Base-by-base conservation (phyloP, 2,797 vertebrate species). In the Rallus crepitans region DNA sequence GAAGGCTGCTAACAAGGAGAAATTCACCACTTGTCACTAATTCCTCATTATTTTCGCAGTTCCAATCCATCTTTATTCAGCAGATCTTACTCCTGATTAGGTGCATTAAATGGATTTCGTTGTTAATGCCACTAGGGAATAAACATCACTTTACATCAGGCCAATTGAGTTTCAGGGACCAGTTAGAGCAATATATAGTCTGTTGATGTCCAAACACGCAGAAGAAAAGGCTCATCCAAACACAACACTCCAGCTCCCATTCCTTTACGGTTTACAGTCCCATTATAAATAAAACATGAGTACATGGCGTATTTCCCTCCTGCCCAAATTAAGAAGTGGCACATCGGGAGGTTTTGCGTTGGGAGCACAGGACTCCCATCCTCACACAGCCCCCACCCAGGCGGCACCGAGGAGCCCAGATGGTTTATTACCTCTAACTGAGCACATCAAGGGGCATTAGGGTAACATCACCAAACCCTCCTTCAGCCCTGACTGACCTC, bases 361-460 rank as follows among this genome's bases (percentile, higher is more conserved):
- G 27, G 65, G 37, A 87, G 10, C 17, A 2, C 18, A 3, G 33
- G 27, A 53, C 57, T 40, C 9, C 80, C 55, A 19, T 21, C n/a
- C 63, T 14, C 11, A 31, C 21, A 1, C 14, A 25, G 25, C 8
- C 14, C 28, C n/a, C 0, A 27, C 3, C 21, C 3, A 0, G 16
- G 53, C 68, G 42, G 65, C 65, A 37, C 70, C 68, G 39, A 35
- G 18, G 0, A 7, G 20, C 8, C 8, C 24, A 35, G 15, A 12
- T 8, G 50, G 18, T 25, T 89, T 69, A 6, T 23, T 8, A 14
- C 81, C 75, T 24, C 15, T 3, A 82, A 37, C 52, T 2, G n/a
- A 78, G 65, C 60, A 7, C 71, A 70, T 73, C 86, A 86, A 77
- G 71, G 1, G 33, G 52, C 63, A 80, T 80, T 37, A n/a, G 75